phyloP scores from a whole-genome alignment of 2,113 vertebrate genomes.

The Cyanistes caeruleus region DNA sequence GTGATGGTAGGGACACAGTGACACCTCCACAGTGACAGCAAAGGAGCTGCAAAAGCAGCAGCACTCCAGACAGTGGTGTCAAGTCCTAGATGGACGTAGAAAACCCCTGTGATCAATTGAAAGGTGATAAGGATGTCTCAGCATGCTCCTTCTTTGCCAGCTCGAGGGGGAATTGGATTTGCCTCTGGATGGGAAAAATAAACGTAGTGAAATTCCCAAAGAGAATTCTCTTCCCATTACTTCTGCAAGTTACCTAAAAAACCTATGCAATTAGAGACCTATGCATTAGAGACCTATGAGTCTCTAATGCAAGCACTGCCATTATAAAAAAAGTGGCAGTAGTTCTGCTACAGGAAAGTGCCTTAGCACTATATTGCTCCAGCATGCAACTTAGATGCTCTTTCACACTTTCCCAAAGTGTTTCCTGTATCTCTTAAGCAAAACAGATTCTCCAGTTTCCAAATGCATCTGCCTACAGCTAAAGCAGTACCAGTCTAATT shows the following conservation, averaged over 20 bases:
- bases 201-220: not conserved
- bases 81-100: not conserved
- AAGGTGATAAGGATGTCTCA: not conserved
- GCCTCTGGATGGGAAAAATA: not conserved
- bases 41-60: not conserved
- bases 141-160: not conserved
- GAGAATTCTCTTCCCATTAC: not conserved
- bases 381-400: not conserved
- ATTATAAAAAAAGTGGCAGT: not conserved
- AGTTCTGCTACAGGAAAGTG: not conserved
- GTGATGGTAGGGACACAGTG: accelerated
- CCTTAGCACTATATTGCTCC: not conserved
- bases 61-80: accelerated
- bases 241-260: not conserved
- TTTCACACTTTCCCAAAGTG: not conserved
- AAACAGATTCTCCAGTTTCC: not conserved
- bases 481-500: not conserved
- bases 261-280: too few species aligned
- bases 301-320: not conserved
- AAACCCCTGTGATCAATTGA: not conserved
- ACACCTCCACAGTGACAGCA: not conserved
- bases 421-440: not conserved
- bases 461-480: not conserved
- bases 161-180: not conserved
- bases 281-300: too few species aligned